phyloP scores from a whole-genome alignment of 2,113 vertebrate genomes.

The Oncorhynchus clarkii region DNA sequence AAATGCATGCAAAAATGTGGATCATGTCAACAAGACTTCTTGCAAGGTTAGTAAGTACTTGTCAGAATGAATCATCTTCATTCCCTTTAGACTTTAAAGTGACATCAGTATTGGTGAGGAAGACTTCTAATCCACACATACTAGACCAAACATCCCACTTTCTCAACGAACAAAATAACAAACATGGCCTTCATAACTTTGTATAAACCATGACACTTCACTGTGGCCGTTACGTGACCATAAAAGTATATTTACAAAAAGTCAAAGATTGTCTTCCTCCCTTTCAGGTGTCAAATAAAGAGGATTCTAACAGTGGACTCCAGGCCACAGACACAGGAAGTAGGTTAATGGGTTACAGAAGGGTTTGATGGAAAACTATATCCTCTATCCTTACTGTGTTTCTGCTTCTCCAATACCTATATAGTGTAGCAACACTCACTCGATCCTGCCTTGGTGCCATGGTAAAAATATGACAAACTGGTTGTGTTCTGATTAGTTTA shows the following conservation, averaged over 20 bases:
- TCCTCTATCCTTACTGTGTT: neutral
- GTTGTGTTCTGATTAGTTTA: too few relatives aligned
- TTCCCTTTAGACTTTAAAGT: slow-evolving; percentile 22
- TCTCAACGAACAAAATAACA: neutral
- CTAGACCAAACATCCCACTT: neutral
- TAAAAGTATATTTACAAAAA: neutral
- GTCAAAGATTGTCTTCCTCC: too few relatives aligned
- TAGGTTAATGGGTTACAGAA: neutral
- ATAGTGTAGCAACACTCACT: too few relatives aligned
- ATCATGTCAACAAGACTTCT: neutral
- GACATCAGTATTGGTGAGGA: neutral
- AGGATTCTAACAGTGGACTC: too few relatives aligned
- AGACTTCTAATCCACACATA: neutral
- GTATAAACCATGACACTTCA: neutral
- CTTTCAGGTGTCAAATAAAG: too few relatives aligned
- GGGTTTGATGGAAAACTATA: neutral
- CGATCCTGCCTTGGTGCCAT: too few relatives aligned
- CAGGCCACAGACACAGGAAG: too few relatives aligned
- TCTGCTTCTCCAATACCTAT: neutral
- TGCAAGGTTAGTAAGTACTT: neutral
- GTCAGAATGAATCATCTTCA: slow-evolving; percentile 4
- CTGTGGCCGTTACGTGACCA: neutral
- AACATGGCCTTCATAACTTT: neutral
- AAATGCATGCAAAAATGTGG: neutral
- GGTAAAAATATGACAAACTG: too few relatives aligned